Evolutionary conservation across 64 coral and sea anemone genomes (phyloP).

Genomic region (Platygyra sinensis): DNA sequence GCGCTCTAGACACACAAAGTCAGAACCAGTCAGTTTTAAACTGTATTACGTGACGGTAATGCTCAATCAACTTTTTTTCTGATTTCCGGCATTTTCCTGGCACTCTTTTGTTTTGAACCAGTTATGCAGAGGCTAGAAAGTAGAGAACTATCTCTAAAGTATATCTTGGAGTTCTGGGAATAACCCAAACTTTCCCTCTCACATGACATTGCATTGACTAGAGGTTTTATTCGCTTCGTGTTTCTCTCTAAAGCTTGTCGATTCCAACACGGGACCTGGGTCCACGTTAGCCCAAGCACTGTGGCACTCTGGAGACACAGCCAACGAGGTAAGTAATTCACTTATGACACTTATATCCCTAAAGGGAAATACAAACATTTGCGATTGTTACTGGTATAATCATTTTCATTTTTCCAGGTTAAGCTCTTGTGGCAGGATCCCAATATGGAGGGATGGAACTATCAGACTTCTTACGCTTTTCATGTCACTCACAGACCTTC

Average conservation of each 20-base stretch:
- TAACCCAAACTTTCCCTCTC: too few species aligned
- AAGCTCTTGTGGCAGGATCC: slow-evolving; percentile 74
- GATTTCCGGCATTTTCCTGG: too few species aligned
- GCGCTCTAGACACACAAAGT: too few species aligned
- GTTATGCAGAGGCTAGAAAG: too few species aligned
- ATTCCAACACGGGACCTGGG: slow-evolving; percentile 62
- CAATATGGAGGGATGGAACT: slow-evolving; percentile 79
- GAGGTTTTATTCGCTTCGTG: background rate
- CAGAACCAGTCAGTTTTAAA: too few species aligned
- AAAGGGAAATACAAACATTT: background rate
- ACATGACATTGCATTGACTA: too few species aligned
- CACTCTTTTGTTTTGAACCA: too few species aligned
- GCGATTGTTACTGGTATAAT: background rate
- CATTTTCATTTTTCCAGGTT: slow-evolving; percentile 15
- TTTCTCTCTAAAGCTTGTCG: slow-evolving; percentile 36
- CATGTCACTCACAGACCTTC: slow-evolving; percentile 68
- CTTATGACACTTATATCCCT: background rate
- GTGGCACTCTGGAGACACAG: slow-evolving; percentile 81
- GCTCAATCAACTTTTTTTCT: too few species aligned
- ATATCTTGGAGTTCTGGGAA: too few species aligned
- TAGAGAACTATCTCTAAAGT: too few species aligned
- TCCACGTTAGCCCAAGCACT: slow-evolving; percentile 51
- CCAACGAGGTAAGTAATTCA: slow-evolving; percentile 34
- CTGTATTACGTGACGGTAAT: too few species aligned
- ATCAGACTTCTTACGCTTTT: slow-evolving; percentile 64